phyloP scores from a whole-genome alignment of 2,113 vertebrate species.

The Dasypus novemcinctus region DNA sequence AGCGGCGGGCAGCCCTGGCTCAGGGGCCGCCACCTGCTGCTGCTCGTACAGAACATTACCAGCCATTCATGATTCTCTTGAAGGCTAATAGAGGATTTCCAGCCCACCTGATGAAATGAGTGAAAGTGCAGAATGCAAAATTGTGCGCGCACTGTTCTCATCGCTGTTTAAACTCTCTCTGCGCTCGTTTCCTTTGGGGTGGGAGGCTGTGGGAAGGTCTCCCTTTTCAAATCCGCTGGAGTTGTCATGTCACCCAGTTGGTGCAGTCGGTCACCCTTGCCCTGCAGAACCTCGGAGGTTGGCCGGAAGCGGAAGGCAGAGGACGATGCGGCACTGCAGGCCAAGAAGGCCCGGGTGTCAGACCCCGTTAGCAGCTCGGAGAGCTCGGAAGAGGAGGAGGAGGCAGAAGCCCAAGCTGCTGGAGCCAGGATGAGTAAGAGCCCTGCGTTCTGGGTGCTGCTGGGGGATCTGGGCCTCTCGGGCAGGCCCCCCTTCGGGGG shows the following conservation, averaged over 20 bases:
- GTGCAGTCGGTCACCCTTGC: background rate
- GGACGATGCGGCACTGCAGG: conserved; percentile 69
- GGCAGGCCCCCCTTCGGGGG: accelerated
- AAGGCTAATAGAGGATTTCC: background rate
- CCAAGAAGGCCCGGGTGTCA: conserved; percentile 81
- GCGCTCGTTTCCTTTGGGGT: background rate
- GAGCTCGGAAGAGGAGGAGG: conserved; percentile 85
- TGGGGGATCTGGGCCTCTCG: background rate
- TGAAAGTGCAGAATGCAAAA: background rate
- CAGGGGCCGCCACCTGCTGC: background rate
- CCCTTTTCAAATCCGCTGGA: background rate
- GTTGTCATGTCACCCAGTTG: background rate
- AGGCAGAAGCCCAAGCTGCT: background rate
- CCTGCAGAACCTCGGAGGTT: conserved; percentile 79
- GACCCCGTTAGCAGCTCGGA: conserved; percentile 86
- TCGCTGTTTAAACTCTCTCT: background rate
- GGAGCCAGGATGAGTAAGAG: conserved; percentile 83
- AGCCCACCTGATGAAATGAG: background rate
- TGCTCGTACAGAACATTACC: background rate
- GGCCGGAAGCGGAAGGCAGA: conserved; percentile 78
- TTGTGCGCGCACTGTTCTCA: background rate
- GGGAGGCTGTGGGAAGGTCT: background rate
- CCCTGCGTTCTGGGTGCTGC: background rate
- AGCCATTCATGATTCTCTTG: background rate
- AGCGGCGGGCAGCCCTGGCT: background rate